Evolutionary conservation across 2,797 vertebrate genomes (phyloP).

Genomic region (Cyprinodon diabolis): DNA sequence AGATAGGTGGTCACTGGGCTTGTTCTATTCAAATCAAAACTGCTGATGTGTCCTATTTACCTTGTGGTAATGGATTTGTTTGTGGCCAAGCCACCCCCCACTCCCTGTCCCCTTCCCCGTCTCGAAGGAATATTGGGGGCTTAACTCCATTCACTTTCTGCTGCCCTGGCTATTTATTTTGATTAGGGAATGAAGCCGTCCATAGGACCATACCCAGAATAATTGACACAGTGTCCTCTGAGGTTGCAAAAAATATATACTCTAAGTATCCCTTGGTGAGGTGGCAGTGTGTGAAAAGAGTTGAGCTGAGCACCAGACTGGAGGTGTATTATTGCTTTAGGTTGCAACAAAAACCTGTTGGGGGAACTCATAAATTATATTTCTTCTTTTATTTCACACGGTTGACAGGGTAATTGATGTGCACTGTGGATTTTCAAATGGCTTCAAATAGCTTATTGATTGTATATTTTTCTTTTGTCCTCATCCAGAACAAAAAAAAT

Average conservation of each 20-base stretch:
- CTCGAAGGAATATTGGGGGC: conserved; percentile 72
- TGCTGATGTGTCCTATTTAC: conserved; percentile 79
- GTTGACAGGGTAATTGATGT: conserved; percentile 80
- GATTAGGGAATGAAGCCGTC: conserved; percentile 84
- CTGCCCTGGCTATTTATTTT: conserved; percentile 85
- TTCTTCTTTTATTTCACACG: conserved; percentile 45
- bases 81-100: conserved; percentile 56
- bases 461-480: conserved; percentile 54
- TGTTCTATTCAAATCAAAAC: conserved; percentile 75
- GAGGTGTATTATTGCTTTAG: conserved; percentile 73
- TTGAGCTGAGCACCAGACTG: conserved; percentile 57
- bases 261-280: conserved; percentile 61
- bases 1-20: conserved; percentile 60
- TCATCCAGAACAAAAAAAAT: conserved; percentile 40
- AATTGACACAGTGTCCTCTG: conserved; percentile 80
- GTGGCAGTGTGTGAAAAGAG: conserved; percentile 68
- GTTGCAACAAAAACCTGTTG: conserved; percentile 73
- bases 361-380: conserved; percentile 70
- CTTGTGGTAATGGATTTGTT: conserved; percentile 83
- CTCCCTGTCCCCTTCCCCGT: conserved; percentile 27
- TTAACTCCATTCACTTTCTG: conserved; percentile 80
- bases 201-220: conserved; percentile 70
- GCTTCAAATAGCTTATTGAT: conserved; percentile 45
- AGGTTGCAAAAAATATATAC: conserved; percentile 68
- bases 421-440: conserved; percentile 59